Percentiles rank a stretch among this genome's conserved stretches.
phyloP scores from a whole-genome alignment of 2,888 invertebrate species.

The Drosophila nigricruria region DNA sequence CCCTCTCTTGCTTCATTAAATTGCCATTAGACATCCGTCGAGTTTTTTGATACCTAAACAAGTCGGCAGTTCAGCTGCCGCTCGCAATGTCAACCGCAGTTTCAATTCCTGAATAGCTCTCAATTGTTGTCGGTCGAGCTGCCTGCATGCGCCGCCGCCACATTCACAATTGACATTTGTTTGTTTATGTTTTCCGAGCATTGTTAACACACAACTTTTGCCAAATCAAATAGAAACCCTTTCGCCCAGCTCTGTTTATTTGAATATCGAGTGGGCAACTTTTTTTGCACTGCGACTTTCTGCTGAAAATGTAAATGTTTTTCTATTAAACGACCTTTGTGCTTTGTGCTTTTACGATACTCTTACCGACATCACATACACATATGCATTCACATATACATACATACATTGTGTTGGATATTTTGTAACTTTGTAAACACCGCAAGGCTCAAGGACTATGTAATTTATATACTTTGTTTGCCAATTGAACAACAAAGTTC shows the following conservation, averaged over 20 bases:
- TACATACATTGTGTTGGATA: conserved; percentile 14
- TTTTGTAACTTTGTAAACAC: conserved; percentile 11
- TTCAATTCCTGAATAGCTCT: conserved; percentile 6
- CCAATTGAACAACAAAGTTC: not conserved
- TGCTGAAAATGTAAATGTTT: conserved; percentile 72
- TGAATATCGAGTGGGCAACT: conserved; percentile 46
- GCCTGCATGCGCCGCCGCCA: conserved; percentile 42
- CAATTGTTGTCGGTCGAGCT: conserved; percentile 20
- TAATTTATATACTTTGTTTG: conserved; percentile 8
- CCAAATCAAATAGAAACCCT: conserved; percentile 43
- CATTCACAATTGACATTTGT: conserved; percentile 61
- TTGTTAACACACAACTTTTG: conserved; percentile 71
- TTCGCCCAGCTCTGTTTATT: conserved; percentile 19
- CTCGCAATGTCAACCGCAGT: conserved; percentile 11
- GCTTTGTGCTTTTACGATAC: conserved; percentile 12
- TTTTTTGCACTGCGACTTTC: conserved; percentile 55
- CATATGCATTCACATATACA: not conserved
- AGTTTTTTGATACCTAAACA: not conserved
- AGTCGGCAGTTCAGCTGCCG: not conserved
- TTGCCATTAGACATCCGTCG: conserved; percentile 30
- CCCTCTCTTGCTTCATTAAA: conserved; percentile 59
- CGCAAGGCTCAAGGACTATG: not conserved
- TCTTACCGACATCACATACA: conserved; percentile 11
- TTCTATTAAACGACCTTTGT: conserved; percentile 50
- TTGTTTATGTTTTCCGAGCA: conserved; percentile 77